Evolutionary conservation across 2,888 invertebrate genomes (phyloP).

Genomic region (Parthenolecanium corni): DNA sequence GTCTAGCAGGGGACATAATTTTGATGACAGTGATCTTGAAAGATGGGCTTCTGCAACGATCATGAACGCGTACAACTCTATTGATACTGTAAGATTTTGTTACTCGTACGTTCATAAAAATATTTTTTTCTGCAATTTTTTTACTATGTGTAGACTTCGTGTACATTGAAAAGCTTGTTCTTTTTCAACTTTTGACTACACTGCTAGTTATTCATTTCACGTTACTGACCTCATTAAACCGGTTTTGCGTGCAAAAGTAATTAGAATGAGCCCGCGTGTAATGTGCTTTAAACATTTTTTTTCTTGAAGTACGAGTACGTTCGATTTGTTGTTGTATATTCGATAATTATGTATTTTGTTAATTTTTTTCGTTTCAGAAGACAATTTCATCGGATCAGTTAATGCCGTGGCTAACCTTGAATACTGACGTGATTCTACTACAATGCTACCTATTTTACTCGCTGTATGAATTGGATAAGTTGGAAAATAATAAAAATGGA

Average conservation of each 20-base stretch:
- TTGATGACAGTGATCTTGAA: slow-evolving; percentile 7
- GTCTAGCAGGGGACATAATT: neutral
- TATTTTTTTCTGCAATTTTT: no score
- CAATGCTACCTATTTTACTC: slow-evolving; percentile 19
- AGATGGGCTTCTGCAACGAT: slow-evolving; percentile 18
- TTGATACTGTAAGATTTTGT: slow-evolving; percentile 8
- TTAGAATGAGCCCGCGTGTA: no score
- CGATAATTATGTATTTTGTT: neutral
- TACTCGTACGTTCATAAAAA: no score
- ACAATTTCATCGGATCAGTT: slow-evolving; percentile 8
- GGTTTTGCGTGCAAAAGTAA: no score
- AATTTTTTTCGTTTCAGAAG: slow-evolving; percentile 16
- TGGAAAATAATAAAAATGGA: slow-evolving; percentile 17
- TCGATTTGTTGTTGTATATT: neutral
- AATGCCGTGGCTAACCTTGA: slow-evolving; percentile 21
- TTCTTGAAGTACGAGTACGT: neutral
- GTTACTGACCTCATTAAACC: no score
- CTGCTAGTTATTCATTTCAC: no score
- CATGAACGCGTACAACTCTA: slow-evolving; percentile 14
- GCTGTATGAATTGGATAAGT: slow-evolving; percentile 19
- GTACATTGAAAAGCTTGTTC: no score
- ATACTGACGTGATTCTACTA: slow-evolving; percentile 10
- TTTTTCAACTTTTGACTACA: no score
- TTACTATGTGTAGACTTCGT: no score
- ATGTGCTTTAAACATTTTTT: neutral